Conservation (phyloP, 2,113 vertebrate species). For the Cryptotis parvus region DNA sequence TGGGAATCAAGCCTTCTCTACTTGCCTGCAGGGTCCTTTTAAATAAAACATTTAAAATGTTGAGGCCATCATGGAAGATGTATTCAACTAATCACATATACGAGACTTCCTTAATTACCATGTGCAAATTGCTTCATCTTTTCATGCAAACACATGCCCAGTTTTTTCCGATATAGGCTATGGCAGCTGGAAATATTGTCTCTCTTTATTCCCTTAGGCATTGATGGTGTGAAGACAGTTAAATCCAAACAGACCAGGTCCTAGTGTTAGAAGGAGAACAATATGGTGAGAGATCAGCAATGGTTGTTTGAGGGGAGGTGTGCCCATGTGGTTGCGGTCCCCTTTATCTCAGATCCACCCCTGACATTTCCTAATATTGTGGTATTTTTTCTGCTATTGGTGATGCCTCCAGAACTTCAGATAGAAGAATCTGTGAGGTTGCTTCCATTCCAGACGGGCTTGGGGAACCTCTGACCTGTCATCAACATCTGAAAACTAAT, state of each 20-base stretch:
- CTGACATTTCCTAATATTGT: neutral
- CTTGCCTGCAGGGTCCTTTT: neutral
- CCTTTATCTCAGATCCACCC: neutral
- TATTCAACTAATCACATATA: neutral
- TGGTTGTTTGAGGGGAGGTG: neutral
- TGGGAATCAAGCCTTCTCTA: neutral
- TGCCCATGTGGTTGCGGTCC: neutral
- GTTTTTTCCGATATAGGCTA: slow-evolving; percentile 38
- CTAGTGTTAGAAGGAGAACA: neutral
- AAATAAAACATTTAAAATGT: neutral
- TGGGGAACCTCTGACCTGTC: slow-evolving; percentile 47
- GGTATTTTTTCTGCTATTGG: slow-evolving; percentile 45
- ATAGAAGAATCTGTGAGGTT: slow-evolving; percentile 29
- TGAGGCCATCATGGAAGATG: slow-evolving; percentile 3
- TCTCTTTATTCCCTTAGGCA: slow-evolving; percentile 2
- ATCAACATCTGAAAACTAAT: slow-evolving; percentile 41
- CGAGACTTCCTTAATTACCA: neutral
- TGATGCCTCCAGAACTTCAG: slow-evolving; percentile 13
- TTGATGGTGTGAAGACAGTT: neutral
- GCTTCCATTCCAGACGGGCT: slow-evolving; percentile 54
- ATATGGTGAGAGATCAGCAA: neutral
- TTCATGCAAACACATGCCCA: neutral
- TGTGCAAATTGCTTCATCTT: neutral
- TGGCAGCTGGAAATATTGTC: slow-evolving; percentile 31
- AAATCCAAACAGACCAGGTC: neutral